These are phyloP conservation scores for Octodonta nipae DNA, from an alignment of 2,888 invertebrate genomes.

Conservation along the genomic window DNA sequence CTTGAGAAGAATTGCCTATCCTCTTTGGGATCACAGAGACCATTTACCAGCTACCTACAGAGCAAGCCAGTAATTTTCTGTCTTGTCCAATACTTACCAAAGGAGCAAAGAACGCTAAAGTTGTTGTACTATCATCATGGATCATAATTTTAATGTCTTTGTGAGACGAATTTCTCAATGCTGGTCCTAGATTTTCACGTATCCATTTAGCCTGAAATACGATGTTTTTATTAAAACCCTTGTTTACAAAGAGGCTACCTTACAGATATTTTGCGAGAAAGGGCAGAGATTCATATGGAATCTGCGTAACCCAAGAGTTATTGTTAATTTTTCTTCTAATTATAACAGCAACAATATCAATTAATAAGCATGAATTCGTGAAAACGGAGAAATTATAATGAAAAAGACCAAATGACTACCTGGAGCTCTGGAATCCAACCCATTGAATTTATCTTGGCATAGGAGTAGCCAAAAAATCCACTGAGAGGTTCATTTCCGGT, in stretches of 20 bases:
- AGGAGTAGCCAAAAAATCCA: conserved; percentile 8
- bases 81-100: conserved; percentile 9
- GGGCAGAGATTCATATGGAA: too few species aligned
- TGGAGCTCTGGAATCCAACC: conserved; percentile 10
- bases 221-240: too few species aligned
- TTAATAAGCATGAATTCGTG: too few species aligned
- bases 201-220: conserved; percentile 51
- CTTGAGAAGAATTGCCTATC: too few species aligned
- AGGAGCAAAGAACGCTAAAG: conserved; percentile 39
- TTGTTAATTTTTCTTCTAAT: too few species aligned
- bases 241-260: too few species aligned
- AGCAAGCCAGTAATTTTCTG: too few species aligned
- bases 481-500: conserved; percentile 77
- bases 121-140: conserved; percentile 60
- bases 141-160: conserved; percentile 54
- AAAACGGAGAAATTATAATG: not conserved
- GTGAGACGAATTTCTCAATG: conserved; percentile 46
- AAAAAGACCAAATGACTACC: conserved; percentile 1
- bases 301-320: too few species aligned
- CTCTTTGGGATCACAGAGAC: too few species aligned
- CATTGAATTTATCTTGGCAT: conserved; percentile 12
- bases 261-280: too few species aligned
- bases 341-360: too few species aligned
- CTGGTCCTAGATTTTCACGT: conserved; percentile 59
- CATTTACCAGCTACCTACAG: too few species aligned